A percentile compares a stretch with the other conserved stretches of the same genome.
These are phyloP conservation scores for Crotalus helleri DNA, from an alignment of 2,113 vertebrate genomes.

Conservation along the genomic window DNA sequence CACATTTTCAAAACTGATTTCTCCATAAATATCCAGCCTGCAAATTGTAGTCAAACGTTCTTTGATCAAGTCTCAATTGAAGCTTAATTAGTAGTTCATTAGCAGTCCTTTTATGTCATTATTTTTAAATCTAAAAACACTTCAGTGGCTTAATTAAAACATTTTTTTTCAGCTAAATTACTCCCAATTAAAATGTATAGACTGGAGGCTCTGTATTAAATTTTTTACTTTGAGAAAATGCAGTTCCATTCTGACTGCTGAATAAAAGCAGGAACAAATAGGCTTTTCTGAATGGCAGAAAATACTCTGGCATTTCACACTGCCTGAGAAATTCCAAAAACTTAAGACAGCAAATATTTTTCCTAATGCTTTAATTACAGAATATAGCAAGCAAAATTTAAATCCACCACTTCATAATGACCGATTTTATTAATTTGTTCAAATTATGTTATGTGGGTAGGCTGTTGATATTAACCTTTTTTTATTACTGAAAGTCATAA, in stretches of 20 bases:
- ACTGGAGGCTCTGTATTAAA: not conserved
- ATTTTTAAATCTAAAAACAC: constrained; percentile 23
- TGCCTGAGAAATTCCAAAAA: not conserved
- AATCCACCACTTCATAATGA: constrained; percentile 22
- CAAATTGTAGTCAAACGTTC: constrained; percentile 1
- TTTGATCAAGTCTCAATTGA: not conserved
- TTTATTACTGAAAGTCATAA: constrained; percentile 44
- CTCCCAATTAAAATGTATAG: constrained; percentile 34
- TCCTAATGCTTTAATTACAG: constrained; percentile 9
- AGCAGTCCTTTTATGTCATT: constrained; percentile 22
- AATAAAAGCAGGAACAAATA: constrained; percentile 12
- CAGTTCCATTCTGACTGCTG: constrained; percentile 18
- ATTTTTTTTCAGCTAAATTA: not conserved
- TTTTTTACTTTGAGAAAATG: constrained; percentile 31
- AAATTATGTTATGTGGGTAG: constrained; percentile 46
- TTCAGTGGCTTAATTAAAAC: constrained; percentile 11
- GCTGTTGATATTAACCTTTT: constrained; percentile 32
- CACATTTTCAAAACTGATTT: not conserved
- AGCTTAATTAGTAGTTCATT: constrained; percentile 18
- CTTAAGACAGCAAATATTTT: not conserved
- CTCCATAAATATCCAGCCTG: not conserved
- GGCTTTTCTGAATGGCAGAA: constrained; percentile 2
- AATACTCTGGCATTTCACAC: not conserved
- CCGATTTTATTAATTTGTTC: constrained; percentile 38
- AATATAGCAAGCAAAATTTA: not conserved